These are phyloP conservation scores for Spatulosminthurus flaviceps DNA, from an alignment of 2,888 invertebrate genomes.

Conservation along the genomic window DNA sequence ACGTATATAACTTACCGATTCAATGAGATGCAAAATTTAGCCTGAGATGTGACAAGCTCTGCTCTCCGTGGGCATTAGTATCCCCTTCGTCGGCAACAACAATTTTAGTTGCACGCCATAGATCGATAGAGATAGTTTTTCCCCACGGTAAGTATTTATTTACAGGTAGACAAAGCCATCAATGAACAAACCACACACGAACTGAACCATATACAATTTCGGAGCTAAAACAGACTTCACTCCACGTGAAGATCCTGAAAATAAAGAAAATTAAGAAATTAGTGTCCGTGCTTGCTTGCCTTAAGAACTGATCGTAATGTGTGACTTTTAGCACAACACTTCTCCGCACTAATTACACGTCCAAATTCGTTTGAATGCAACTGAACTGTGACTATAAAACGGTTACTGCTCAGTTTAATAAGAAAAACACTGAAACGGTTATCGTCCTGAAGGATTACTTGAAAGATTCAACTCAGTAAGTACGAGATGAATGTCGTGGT, in stretches of 20 bases:
- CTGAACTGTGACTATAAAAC: constrained; percentile 13
- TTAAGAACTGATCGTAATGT: neutral
- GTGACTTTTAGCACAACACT: neutral
- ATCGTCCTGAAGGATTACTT: neutral
- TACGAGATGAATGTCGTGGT: neutral
- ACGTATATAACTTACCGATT: neutral
- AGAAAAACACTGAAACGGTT: neutral
- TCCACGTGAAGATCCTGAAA: neutral
- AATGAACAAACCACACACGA: neutral
- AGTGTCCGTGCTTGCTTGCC: neutral
- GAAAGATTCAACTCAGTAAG: neutral
- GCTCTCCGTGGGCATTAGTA: constrained; percentile 13
- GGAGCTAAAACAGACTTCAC: neutral
- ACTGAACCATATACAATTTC: neutral
- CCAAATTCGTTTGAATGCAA: neutral
- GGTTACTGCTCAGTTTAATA: constrained; percentile 1
- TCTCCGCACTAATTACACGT: neutral
- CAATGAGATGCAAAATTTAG: constrained; percentile 16
- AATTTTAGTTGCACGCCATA: neutral
- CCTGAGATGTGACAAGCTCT: constrained; percentile 7
- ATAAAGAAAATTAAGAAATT: neutral
- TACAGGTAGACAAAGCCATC: neutral
- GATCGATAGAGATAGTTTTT: neutral
- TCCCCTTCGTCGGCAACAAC: neutral
- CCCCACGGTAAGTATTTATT: neutral